A percentile compares a stretch with the other conserved stretches of the same genome.
phyloP scores from a whole-genome alignment of 2,888 invertebrate species.

The Malacosoma neustria region DNA sequence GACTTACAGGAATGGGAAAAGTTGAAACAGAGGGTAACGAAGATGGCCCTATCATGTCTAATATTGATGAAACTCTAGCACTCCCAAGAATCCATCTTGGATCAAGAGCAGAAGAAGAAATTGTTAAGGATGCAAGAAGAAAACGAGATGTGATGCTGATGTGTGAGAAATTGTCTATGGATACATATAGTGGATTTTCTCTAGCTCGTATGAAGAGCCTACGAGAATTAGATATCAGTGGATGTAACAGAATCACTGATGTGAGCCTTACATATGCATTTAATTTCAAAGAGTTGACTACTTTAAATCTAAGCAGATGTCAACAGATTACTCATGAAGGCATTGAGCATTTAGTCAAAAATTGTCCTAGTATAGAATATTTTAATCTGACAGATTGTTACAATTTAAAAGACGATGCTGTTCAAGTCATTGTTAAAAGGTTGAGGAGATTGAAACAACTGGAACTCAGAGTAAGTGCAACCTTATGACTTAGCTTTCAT shows the following conservation, averaged over 20 bases:
- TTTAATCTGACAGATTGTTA: conserved; percentile 80
- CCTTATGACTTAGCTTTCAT: too few species aligned
- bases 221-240: conserved; percentile 76
- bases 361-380: conserved; percentile 81
- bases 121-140: conserved; percentile 78
- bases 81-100: conserved; percentile 73
- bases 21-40: conserved; percentile 39
- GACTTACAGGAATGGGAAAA: conserved; percentile 79
- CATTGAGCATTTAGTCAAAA: conserved; percentile 75
- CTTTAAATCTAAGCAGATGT: conserved; percentile 79
- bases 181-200: conserved; percentile 62
- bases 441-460: conserved; percentile 71
- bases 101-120: conserved; percentile 80
- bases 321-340: conserved; percentile 81
- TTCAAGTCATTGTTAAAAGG: conserved; percentile 43
- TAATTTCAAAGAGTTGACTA: conserved; percentile 77
- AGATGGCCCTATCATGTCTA: conserved; percentile 45
- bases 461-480: conserved; percentile 71
- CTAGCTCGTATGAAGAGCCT: conserved; percentile 72
- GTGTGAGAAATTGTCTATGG: conserved; percentile 69
- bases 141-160: conserved; percentile 77
- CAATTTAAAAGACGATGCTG: conserved; percentile 78
- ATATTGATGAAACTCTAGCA: conserved; percentile 29
- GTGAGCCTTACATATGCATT: conserved; percentile 81
- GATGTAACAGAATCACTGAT: conserved; percentile 82